These are phyloP conservation scores for Lymantria monacha DNA, from an alignment of 2,888 invertebrate genomes.

Conservation along the genomic window DNA sequence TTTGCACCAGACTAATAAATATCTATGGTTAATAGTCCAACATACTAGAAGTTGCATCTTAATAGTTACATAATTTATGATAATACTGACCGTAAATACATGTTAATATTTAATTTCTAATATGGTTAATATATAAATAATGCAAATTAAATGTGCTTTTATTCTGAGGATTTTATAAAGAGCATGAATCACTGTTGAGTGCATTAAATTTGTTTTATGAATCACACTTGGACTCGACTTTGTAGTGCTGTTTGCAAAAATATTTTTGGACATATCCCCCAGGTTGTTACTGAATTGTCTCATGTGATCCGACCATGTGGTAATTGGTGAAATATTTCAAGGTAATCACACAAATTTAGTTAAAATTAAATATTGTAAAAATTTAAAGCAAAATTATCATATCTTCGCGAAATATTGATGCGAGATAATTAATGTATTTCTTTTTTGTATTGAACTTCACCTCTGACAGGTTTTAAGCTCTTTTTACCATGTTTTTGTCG, in stretches of 20 bases:
- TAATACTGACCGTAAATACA: conserved; percentile 22
- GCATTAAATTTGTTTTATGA: conserved; percentile 41
- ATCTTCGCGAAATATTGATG: neutral
- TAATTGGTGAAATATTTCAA: neutral
- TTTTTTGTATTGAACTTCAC: conserved; percentile 2
- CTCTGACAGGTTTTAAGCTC: conserved; percentile 4
- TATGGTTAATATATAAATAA: conserved; percentile 10
- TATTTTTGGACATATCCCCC: conserved; percentile 72
- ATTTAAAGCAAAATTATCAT: neutral
- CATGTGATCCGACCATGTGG: neutral
- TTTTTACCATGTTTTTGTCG: conserved; percentile 4
- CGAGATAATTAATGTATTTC: conserved; percentile 15
- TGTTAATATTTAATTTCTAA: conserved; percentile 12
- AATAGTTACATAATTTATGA: conserved; percentile 26
- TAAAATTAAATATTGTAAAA: neutral
- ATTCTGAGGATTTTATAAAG: conserved; percentile 18
- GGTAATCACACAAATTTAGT: neutral
- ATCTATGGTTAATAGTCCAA: conserved; percentile 11
- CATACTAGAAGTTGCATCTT: conserved; percentile 10
- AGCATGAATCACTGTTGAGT: conserved; percentile 35
- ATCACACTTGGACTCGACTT: conserved; percentile 33
- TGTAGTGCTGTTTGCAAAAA: conserved; percentile 22
- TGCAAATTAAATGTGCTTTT: conserved; percentile 23
- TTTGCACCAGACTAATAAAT: conserved; percentile 14
- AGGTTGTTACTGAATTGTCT: conserved; percentile 49